Base-by-base conservation (phyloP, 2,113 vertebrate genomes). In the Amblyopsis rosae region DNA sequence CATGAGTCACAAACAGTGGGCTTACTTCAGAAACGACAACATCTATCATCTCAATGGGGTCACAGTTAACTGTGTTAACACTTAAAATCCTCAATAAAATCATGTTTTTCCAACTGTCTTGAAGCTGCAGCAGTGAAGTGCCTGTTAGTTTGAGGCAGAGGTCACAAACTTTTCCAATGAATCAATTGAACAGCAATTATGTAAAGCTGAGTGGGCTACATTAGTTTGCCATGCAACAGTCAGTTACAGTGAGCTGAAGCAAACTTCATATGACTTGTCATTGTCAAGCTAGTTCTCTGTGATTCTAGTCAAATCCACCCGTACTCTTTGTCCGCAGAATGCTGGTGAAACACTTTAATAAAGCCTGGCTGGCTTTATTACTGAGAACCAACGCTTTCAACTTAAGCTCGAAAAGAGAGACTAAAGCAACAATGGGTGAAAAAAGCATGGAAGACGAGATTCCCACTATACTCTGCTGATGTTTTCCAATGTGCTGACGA, bases 291-390 rank as follows among this genome's bases (percentile, higher is more conserved):
- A 85, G 64, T 82, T 86, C 77, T 70, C 48, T 59, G 54, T 6
- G 72, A 70, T 71, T 83, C 62, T 55, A 59, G 66, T 75, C 85
- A 85, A 85, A 84, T 73, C 81, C 82, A 66, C 82, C 19, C 71
- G 74, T 76, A 80, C 68, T 73, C 72, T 13, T 65, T 45, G 61
- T 87, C 70, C 58, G 72, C 56, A 67, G 55, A 87, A 78, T 67
- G 16, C 85, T 87, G 86, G 65, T 82, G 75, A 82, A 90, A 80
- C 81, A 80, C 83, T 89, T 88, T 86, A 86, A 77, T 82, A 77
- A 72, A 65, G 75, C 73, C 77, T 83, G 88, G 53, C 85, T 90
- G 85, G 79, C 79, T 80, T 73, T 85, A 87, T 88, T 72, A 73
- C 49, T 75, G 68, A 45, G 17, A 56, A 77, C 74, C 74, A 62